Percentiles rank a stretch among this genome's conserved stretches.
These are phyloP conservation scores for Myoxocephalus aenaeus DNA, from an alignment of 2,797 vertebrate genomes.

Conservation along the genomic window DNA sequence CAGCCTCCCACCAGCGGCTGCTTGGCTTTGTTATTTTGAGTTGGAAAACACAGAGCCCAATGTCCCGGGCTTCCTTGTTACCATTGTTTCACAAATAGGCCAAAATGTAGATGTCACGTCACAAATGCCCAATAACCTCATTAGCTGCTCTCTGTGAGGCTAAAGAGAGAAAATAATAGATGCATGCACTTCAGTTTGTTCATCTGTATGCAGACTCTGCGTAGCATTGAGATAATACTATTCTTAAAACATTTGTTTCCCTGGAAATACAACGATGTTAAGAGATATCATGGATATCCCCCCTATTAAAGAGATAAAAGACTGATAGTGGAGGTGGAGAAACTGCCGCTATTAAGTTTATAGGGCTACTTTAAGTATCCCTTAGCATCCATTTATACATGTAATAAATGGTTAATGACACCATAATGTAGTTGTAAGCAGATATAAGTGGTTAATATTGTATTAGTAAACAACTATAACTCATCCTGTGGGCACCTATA, in stretches of 20 bases:
- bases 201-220: neutral
- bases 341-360: neutral
- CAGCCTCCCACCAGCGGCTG: slow-evolving; percentile 80
- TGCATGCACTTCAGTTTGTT: slow-evolving; percentile 57
- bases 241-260: neutral
- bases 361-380: neutral
- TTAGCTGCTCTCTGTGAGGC: slow-evolving; percentile 80
- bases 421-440: neutral
- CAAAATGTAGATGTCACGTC: slow-evolving; percentile 90
- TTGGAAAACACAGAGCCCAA: slow-evolving; percentile 78
- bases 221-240: neutral
- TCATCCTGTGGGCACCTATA: neutral
- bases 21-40: slow-evolving; percentile 80
- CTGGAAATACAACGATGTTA: neutral
- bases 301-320: neutral
- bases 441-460: neutral
- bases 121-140: slow-evolving; percentile 87
- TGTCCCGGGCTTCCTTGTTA: slow-evolving; percentile 85
- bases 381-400: neutral
- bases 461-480: neutral
- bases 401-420: neutral
- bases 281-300: neutral
- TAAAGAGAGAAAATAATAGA: slow-evolving; percentile 49
- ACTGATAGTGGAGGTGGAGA: neutral
- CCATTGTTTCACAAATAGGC: slow-evolving; percentile 88